phyloP scores from a whole-genome alignment of 2,888 invertebrate species.

The Drosophila nr. fundita region DNA sequence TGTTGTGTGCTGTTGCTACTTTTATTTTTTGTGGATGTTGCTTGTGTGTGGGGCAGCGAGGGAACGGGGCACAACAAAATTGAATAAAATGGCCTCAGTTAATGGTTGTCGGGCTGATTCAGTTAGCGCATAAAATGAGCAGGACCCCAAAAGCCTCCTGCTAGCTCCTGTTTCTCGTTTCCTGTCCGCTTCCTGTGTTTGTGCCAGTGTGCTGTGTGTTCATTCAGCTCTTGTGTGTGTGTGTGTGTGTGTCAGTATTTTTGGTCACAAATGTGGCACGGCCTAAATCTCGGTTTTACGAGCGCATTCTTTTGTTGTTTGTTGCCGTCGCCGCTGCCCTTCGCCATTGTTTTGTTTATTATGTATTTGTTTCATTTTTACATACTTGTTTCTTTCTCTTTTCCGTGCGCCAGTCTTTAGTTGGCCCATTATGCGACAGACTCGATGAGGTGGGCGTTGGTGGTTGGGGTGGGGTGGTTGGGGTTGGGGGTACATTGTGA shows the following conservation, averaged over 20 bases:
- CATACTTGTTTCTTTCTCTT: constrained; percentile 57
- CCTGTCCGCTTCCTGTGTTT: constrained; percentile 40
- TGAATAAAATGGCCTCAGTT: constrained; percentile 81
- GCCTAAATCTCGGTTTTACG: constrained; percentile 80
- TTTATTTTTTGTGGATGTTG: constrained; percentile 12
- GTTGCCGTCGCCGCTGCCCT: constrained; percentile 52
- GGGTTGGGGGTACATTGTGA: constrained; percentile 29
- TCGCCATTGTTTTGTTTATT: constrained; percentile 77
- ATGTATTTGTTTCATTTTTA: constrained; percentile 78
- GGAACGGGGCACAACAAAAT: constrained; percentile 59
- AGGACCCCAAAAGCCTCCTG: constrained; percentile 49
- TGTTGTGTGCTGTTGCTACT: constrained; percentile 32
- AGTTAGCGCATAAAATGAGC: constrained; percentile 80
- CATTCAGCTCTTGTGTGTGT: constrained; percentile 13
- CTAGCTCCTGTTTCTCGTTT: constrained; percentile 7
- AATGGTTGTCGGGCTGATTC: constrained; percentile 80
- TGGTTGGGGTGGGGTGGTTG: neutral
- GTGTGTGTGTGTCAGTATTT: constrained; percentile 38
- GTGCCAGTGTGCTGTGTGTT: constrained; percentile 22
- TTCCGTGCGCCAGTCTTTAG: constrained; percentile 60
- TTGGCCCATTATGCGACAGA: constrained; percentile 64
- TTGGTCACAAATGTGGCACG: constrained; percentile 79
- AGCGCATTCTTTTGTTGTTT: constrained; percentile 72
- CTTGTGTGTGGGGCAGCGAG: neutral
- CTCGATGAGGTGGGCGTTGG: constrained; percentile 8